Base-by-base conservation (phyloP, 1,140 invertebrate species). In the Sitophilus oryzae region DNA sequence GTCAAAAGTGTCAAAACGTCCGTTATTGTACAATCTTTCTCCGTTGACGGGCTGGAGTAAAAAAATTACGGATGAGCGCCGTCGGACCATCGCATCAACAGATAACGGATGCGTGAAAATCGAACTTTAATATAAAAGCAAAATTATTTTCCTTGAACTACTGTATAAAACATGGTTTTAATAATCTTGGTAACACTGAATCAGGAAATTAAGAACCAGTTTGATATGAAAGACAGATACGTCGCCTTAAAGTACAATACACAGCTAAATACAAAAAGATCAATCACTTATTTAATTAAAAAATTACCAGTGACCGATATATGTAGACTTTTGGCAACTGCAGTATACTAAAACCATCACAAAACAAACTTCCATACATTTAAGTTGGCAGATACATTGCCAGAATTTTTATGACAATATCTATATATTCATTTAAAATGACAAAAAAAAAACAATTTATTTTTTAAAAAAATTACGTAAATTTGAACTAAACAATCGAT, bases 211-310 rank as follows among this genome's bases (percentile, higher is more conserved):
- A 50, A 44, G 42, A n/a, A n/a, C 44, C 43, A 22, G 19, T 25
- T 20, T 51, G 55, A 57, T 57, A 57, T 57, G 48, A 46, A 53
- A 37, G 30, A 52, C 19, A 47, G 14, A 16, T 23, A 35, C 44
- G 4, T 25, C 16, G 21, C n/a, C 18, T 46, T 34, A 15, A 16
- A 35, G 6, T 46, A 46, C 44, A 46, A 9, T 25, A n/a, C 35
- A 46, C 15, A 42, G 3, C 44, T 46, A 46, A 18, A 46, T 35
- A 46, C 30, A 34, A 46, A 46, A 35, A 35, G 9, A 30, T 19
- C 47, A 49, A 49, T 58, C 50, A 58, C 50, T 43, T 52, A 51
- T 48, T n/a, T 53, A 58, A 45, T 46, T 53, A 58, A 52, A 53
- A 43, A 44, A 18, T 43, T 25, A 43, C 22, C 23, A 43, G 25